A percentile compares a stretch with the other conserved stretches of the same genome.
phyloP scores from a whole-genome alignment of 2,113 vertebrate species.

The Cryptotis parvus region DNA sequence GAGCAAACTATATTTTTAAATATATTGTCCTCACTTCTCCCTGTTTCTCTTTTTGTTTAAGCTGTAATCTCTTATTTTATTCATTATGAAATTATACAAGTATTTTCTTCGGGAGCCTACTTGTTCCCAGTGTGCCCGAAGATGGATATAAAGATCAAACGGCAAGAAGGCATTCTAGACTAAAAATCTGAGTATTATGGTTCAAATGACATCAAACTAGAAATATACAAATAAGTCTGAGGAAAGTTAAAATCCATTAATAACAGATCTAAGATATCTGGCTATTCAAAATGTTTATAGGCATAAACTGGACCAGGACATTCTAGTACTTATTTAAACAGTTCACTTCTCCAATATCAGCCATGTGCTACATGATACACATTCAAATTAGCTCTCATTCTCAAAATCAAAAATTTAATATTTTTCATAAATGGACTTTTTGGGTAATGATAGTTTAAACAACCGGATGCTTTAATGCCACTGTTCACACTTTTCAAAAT shows the following conservation, averaged over 20 bases:
- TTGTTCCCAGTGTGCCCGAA: not conserved
- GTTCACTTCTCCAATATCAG: not conserved
- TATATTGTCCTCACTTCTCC: not conserved
- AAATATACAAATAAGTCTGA: conserved; percentile 11
- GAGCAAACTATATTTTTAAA: not conserved
- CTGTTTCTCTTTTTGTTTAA: too few species aligned
- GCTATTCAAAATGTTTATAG: not conserved
- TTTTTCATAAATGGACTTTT: too few species aligned
- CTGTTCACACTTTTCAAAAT: too few species aligned
- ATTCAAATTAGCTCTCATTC: conserved; percentile 9
- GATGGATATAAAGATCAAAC: not conserved
- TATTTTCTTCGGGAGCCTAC: too few species aligned
- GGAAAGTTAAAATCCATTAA: conserved; percentile 10
- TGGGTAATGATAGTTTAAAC: too few species aligned
- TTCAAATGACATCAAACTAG: not conserved
- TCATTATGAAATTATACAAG: too few species aligned
- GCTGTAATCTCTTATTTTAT: too few species aligned
- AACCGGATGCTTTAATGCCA: too few species aligned
- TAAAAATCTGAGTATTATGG: not conserved
- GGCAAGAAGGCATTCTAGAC: not conserved
- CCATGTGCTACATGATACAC: not conserved
- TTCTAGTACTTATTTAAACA: conserved; percentile 5
- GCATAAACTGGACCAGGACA: not conserved
- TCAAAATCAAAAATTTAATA: not conserved
- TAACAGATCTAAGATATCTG: not conserved